A percentile compares a stretch with the other conserved stretches of the same genome.
These are phyloP conservation scores for Nycteola revayana DNA, from an alignment of 2,888 invertebrate genomes.

Conservation along the genomic window DNA sequence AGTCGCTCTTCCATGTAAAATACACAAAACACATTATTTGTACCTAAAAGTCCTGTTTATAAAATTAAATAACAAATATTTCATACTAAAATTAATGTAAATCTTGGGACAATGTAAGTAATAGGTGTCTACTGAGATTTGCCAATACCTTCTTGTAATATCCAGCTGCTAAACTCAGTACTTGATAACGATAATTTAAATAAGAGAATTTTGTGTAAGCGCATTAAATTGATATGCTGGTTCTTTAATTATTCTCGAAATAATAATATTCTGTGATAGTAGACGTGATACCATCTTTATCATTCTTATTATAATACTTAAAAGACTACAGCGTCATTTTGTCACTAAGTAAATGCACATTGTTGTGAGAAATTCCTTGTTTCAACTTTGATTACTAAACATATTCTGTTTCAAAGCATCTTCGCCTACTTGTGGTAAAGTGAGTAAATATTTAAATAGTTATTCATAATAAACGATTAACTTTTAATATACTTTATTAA, in stretches of 20 bases:
- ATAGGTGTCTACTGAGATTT: constrained; percentile 44
- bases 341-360: constrained; percentile 38
- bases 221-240: constrained; percentile 51
- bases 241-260: constrained; percentile 62
- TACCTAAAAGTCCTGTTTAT: constrained; percentile 26
- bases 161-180: constrained; percentile 26
- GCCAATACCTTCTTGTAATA: constrained; percentile 28
- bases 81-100: constrained; percentile 32
- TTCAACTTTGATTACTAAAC: constrained; percentile 10
- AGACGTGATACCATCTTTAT: constrained; percentile 77
- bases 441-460: no score
- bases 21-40: constrained; percentile 17
- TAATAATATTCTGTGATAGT: constrained; percentile 81
- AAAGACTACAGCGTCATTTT: constrained; percentile 52
- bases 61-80: constrained; percentile 30
- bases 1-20: constrained; percentile 25
- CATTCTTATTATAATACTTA: constrained; percentile 36
- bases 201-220: constrained; percentile 45
- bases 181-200: constrained; percentile 37
- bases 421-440: constrained; percentile 20
- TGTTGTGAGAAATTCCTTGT: constrained; percentile 14
- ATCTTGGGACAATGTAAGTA: constrained; percentile 39
- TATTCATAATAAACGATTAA: no score
- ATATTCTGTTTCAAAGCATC: constrained; percentile 13
- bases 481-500: no score